phyloP scores from a whole-genome alignment of 1,140 invertebrate species.

The Chrysomallon squamiferum region DNA sequence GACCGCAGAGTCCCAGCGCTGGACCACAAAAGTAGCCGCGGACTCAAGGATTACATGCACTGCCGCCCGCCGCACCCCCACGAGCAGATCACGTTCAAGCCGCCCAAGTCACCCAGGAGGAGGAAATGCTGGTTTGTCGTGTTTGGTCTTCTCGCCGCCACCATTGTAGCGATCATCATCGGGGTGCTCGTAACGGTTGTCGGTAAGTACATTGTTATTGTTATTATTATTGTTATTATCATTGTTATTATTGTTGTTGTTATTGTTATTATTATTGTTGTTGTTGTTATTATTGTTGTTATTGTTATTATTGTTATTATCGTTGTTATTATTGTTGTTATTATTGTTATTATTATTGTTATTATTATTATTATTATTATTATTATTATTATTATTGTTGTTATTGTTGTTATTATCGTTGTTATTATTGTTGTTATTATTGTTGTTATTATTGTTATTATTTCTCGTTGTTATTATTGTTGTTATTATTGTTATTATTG shows the following conservation, averaged over 20 bases:
- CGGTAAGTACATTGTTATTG: constrained; percentile 19
- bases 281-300: not conserved
- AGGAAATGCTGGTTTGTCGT: constrained; percentile 8
- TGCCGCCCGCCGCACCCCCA: constrained; percentile 11
- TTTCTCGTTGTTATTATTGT: too few species aligned
- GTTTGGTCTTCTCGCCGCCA: constrained; percentile 6
- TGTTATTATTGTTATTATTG: too few species aligned
- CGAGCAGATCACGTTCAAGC: constrained; percentile 3
- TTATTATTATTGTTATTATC: not conserved
- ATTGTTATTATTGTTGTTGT: not conserved
- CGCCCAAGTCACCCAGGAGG: constrained; percentile 10
- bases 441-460: too few species aligned
- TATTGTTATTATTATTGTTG: not conserved
- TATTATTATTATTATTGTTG: too few species aligned
- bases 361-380: too few species aligned
- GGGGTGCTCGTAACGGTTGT: constrained; percentile 30
- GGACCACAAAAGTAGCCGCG: constrained; percentile 5
- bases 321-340: not conserved
- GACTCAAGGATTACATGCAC: constrained; percentile 35
- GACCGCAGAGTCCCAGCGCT: not conserved
- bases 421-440: too few species aligned
- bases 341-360: not conserved
- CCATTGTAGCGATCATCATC: constrained; percentile 23
- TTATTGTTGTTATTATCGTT: too few species aligned
- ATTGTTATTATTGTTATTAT: not conserved